Evolutionary conservation across 2,113 vertebrate species (phyloP).

Genomic region (Caloenas nicobarica): DNA sequence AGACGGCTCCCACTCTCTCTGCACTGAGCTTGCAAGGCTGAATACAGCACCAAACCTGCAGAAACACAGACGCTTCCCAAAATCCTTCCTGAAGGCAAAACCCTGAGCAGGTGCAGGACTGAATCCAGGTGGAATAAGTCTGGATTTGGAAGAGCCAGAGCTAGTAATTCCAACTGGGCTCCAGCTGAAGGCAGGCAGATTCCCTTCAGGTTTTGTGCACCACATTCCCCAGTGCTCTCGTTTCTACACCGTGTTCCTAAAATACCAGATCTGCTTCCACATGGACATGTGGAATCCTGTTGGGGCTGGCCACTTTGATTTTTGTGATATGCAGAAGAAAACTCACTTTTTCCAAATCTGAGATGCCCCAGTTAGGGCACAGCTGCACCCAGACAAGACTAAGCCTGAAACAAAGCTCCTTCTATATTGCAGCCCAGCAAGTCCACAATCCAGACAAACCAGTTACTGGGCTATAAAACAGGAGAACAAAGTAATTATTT

Average conservation of each 20-base stretch:
- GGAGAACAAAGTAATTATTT: background rate
- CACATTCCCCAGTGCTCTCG: rapidly evolving
- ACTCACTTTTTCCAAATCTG: background rate
- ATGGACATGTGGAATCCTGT: rapidly evolving
- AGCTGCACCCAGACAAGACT: background rate
- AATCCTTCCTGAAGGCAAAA: background rate
- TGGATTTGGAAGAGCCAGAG: background rate
- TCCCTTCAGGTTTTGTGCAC: background rate
- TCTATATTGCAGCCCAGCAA: background rate
- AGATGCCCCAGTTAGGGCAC: background rate
- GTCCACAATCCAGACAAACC: background rate
- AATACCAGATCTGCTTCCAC: background rate
- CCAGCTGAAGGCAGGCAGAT: background rate
- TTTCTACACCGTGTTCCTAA: background rate
- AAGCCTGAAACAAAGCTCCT: background rate
- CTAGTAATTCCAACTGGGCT: background rate
- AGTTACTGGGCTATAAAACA: background rate
- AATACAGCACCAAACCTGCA: background rate
- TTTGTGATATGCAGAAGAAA: background rate
- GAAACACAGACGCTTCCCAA: background rate
- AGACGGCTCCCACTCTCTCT: background rate
- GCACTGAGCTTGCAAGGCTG: background rate
- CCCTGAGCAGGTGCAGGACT: background rate
- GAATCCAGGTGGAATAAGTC: background rate
- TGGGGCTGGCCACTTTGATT: background rate